Base-by-base conservation (phyloP, 2,888 invertebrate genomes). In the Epirrhoe tristata region DNA sequence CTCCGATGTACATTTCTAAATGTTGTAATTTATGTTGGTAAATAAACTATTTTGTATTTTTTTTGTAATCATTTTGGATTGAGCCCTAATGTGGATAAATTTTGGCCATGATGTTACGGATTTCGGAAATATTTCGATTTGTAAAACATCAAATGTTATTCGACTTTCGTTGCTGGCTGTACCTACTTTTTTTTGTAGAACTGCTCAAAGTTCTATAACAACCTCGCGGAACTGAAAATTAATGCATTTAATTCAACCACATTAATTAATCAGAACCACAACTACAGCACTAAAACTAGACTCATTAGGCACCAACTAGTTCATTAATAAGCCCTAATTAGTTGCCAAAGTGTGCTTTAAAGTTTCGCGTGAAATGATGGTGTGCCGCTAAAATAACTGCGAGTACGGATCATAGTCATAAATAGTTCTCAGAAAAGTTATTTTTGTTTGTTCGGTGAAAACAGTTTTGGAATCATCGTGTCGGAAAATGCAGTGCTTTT, bases 291-390 rank as follows among this genome's bases (percentile, higher is more conserved):
- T 62, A 69, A 66, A 75, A 75, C 74, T 74, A 73, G 63, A 67
- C 72, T 75, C 75, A 74, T 74, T 74, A 75, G 68, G 60, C 68
- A 39, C 74, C 59, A 71, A 69, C 63, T 73, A 75, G 77, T 78
- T 77, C 74, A 75, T 81, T 82, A 81, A 81, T 79, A 79, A 72
- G 75, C 74, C 60, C 63, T 74, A 80, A 78, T 78, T 80, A 77
- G 77, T 82, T 80, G 63, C 76, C 69, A 57, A 79, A 82, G 71
- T 76, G 69, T 73, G 73, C 76, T 78, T 76, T 69, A 75, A 79
- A 74, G 68, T 76, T 72, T 65, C 63, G n/a, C 69, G 54, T 70
- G 71, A 74, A 74, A 77, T 74, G 73, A 65, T 58, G 67, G 63
- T 60, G 55, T 52, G 17, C 31, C 6, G 36, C 12, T 14, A 36